These are phyloP conservation scores for Oncopeltus fasciatus DNA, from an alignment of 1,140 invertebrate genomes.

Conservation along the genomic window DNA sequence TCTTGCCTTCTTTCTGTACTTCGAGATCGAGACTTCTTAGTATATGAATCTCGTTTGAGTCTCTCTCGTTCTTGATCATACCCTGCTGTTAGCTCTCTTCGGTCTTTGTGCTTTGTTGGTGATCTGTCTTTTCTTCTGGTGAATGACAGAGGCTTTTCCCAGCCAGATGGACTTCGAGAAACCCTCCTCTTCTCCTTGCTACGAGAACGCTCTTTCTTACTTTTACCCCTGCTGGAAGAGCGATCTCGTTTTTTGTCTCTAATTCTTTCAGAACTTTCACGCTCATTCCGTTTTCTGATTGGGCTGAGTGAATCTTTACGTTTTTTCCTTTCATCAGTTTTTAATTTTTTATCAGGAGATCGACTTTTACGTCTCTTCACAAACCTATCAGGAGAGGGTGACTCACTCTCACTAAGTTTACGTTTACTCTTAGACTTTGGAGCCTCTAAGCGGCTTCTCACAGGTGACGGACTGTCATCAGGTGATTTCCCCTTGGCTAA, in stretches of 20 bases:
- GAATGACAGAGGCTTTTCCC: not conserved
- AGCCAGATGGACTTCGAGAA: not conserved
- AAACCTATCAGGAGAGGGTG: not conserved
- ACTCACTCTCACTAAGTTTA: not conserved
- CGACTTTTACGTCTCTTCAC: not conserved
- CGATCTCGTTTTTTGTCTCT: constrained; percentile 5
- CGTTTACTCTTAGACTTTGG: not conserved
- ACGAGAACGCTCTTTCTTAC: not conserved
- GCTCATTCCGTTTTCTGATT: not conserved
- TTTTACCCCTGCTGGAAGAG: not conserved
- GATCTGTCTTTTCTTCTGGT: not conserved
- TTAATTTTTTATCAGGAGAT: constrained; percentile 8
- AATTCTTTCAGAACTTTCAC: not conserved
- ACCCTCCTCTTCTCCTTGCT: not conserved
- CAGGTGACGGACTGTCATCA: not conserved
- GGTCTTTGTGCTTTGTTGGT: not conserved
- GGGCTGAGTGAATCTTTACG: constrained; percentile 7
- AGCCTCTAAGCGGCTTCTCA: not conserved
- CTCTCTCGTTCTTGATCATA: not conserved
- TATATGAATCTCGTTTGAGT: not conserved
- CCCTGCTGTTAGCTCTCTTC: not conserved
- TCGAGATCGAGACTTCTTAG: not conserved
- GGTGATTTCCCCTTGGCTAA: not conserved
- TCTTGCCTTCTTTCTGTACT: not conserved
- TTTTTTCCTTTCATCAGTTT: not conserved